Conservation (phyloP, 2,888 invertebrate species). For the Hydrotaea diabolus region DNA sequence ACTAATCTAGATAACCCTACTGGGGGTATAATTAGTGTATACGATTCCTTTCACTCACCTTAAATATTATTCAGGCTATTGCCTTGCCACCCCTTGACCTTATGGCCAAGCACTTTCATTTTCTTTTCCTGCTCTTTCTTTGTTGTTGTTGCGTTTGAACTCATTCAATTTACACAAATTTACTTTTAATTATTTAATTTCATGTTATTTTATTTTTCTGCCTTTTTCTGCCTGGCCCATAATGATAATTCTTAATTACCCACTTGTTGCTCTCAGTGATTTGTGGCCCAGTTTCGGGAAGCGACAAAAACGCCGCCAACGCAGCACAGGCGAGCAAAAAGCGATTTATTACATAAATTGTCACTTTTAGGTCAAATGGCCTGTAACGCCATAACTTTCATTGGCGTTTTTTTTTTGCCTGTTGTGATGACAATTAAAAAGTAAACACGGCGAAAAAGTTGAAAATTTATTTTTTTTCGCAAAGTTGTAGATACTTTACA, state of each 20-base stretch:
- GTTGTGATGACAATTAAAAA: conserved; percentile 30
- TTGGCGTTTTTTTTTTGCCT: too few species aligned
- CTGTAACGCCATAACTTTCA: conserved; percentile 18
- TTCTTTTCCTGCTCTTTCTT: neutral
- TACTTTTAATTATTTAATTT: conserved; percentile 29
- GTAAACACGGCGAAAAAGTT: neutral
- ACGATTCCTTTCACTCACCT: too few species aligned
- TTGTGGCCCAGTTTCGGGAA: conserved; percentile 11
- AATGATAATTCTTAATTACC: conserved; percentile 27
- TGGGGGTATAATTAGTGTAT: too few species aligned
- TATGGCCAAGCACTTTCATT: conserved; percentile 1
- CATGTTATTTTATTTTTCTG: conserved; percentile 16
- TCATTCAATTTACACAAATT: conserved; percentile 33
- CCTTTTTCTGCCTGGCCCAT: neutral
- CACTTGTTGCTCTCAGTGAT: conserved; percentile 28
- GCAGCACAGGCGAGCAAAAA: neutral
- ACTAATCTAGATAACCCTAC: too few species aligned
- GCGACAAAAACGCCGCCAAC: neutral
- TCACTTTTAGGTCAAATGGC: conserved; percentile 37
- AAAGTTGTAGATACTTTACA: too few species aligned
- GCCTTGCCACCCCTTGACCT: neutral
- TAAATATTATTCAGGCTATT: too few species aligned
- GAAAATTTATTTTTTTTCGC: neutral
- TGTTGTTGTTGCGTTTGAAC: neutral
- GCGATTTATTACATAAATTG: conserved; percentile 45